Base-by-base conservation (phyloP, 2,797 vertebrate species). In the Oceanodroma leucorhoa region DNA sequence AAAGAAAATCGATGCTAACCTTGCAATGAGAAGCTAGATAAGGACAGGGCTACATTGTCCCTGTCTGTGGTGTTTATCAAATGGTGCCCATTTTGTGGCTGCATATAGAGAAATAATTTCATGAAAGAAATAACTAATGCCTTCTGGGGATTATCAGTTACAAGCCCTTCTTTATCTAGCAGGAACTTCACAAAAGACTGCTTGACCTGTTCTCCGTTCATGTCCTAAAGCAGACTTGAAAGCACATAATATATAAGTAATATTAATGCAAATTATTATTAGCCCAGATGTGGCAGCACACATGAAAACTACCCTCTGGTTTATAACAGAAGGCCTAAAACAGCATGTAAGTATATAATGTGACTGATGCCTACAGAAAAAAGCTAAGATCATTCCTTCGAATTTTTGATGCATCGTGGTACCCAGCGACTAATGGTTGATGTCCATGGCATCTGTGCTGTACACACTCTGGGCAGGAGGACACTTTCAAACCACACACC, bases 1-100 rank as follows among this genome's bases (percentile, higher is more conserved):
- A 12, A 38, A 82, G 54, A 89, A 92, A 96, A 96, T 95, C 69
- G 5, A 94, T 94, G 26, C 72, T 95, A 91, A 86, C 66, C 82
- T 91, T 95, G 91, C 87, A 94, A 65, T 4, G 27, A 78, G 45
- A 78, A 83, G 38, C 27, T 50, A 30, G 82, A 91, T 92, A 83
- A 89, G 48, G 48, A 61, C 38, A 60, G 58, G 78, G 27, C 32
- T 78, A 21, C 26, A 6, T 54, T 69, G n/a, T 66, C 54, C 26
- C 41, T 76, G 77, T 90, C 69, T 94, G 65, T 41, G 83, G 43
- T 84, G 58, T 91, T 90, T 72, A 78, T 93, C 88, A 90, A 43
- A 65, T 48, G 45, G 30, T 93, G 82, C 87, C 69, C 30, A 13
- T 40, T 93, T 72, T 78, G 76, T 30, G 7, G 20, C 50, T 92